Evolutionary conservation across 64 coral and sea anemone genomes (phyloP).

Genomic region (Astreopora myriophthalma): DNA sequence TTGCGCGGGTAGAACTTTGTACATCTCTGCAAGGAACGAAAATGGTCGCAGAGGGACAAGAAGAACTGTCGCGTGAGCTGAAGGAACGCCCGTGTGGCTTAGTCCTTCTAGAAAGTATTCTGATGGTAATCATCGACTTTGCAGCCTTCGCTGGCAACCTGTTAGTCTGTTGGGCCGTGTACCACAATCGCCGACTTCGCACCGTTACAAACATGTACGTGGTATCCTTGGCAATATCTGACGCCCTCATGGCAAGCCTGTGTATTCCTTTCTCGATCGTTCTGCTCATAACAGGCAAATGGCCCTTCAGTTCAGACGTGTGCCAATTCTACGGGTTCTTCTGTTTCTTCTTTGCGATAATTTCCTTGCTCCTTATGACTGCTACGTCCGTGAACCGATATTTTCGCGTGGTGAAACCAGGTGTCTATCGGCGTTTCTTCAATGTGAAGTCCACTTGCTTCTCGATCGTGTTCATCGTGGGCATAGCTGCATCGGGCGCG

Average conservation of each 20-base stretch:
- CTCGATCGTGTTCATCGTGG: neutral
- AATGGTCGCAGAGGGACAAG: neutral
- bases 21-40: neutral
- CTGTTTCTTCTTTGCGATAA: neutral
- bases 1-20: too few species aligned
- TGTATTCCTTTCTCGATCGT: neutral
- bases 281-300: neutral
- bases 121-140: conserved; percentile 18
- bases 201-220: conserved; percentile 65
- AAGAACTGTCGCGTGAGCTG: conserved; percentile 1
- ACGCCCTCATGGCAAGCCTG: neutral
- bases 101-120: conserved; percentile 24
- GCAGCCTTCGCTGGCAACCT: conserved; percentile 46
- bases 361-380: neutral
- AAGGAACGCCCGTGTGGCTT: neutral
- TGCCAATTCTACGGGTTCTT: neutral
- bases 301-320: neutral
- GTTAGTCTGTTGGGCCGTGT: conserved; percentile 69
- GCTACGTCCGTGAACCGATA: neutral
- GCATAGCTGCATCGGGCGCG: neutral
- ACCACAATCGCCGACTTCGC: conserved; percentile 43
- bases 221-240: neutral
- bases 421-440: neutral
- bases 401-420: neutral
- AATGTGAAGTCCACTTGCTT: neutral